Base-by-base conservation (phyloP, 2,888 invertebrate genomes). In the Pachycephus smyrnensis region DNA sequence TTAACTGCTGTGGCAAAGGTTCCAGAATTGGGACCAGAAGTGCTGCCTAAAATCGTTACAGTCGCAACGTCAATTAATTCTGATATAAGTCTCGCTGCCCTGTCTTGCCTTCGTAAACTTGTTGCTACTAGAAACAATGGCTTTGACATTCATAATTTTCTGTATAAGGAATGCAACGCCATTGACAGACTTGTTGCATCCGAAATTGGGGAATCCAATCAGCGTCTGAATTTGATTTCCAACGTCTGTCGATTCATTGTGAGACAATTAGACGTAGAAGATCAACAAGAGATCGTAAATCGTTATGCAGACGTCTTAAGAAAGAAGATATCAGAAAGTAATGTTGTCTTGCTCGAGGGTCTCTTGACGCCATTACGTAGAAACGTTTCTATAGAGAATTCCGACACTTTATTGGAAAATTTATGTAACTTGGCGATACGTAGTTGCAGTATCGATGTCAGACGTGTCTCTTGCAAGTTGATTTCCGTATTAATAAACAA, bases 401-500 rank as follows among this genome's bases (percentile, higher is more conserved):
- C 90, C 79, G 89, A 91, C 69, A 90, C 92, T 30, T 88, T 93
- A 4, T 85, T 93, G 84, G 84, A 80, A 3, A 79, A 92, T 69
- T 90, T 93, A 30, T 86, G 92, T 68, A 88, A 90, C 35, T 75
- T 93, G 12, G 90, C 93, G 69, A 84, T 93, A 69, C 85, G 90
- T 0, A 91, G 91, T 84, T 87, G 90, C 0, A 88, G 89, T 80
- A 88, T 89, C 9, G 80, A 88, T 33, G 85, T 92, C 9, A 92
- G 92, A 80, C 88, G 87, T 15, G 92, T 92, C 80, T 92, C 93
- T 0, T 93, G 93, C 85, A 91, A 92, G 81, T 88, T 94, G 76
- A 86, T 94, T 77, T 93, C 94, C 0, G 94, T 94, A 89, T 90
- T 95, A 77, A 85, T 95, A 73, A 95, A 95, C 86, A 95, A 95